These are phyloP conservation scores for Polyploca ridens DNA, from an alignment of 2,888 invertebrate species.

Conservation along the genomic window DNA sequence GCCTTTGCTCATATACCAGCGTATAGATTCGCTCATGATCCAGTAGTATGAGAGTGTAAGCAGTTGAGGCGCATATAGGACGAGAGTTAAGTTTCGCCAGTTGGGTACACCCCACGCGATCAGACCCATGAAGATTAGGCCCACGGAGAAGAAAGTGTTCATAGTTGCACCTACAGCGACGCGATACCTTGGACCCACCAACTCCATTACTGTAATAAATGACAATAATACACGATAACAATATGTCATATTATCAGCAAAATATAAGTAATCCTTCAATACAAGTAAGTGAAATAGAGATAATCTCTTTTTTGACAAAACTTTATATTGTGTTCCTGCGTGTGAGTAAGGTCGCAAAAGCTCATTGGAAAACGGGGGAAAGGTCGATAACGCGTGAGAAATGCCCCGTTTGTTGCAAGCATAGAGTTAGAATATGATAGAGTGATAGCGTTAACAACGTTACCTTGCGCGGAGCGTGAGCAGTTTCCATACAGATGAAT, in stretches of 20 bases:
- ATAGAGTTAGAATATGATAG: no score
- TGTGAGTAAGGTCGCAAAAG: no score
- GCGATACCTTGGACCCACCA: constrained; percentile 88
- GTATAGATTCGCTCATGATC: constrained; percentile 88
- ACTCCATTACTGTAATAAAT: constrained; percentile 85
- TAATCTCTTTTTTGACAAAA: no score
- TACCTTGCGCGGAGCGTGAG: no score
- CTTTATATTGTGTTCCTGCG: no score
- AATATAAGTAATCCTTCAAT: no score
- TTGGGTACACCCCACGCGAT: constrained; percentile 87
- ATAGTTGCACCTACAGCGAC: constrained; percentile 88
- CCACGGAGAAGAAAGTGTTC: constrained; percentile 88
- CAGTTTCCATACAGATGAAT: no score
- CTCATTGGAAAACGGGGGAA: no score
- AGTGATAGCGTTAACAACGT: no score
- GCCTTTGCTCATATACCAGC: constrained; percentile 90
- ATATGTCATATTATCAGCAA: not conserved
- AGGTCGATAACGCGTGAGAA: no score
- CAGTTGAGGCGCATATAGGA: constrained; percentile 88
- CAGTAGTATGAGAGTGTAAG: constrained; percentile 87
- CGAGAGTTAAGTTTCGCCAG: constrained; percentile 87
- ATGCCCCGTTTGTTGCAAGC: no score
- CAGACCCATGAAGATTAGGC: constrained; percentile 87
- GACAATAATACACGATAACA: not conserved
- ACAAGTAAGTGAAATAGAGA: no score